Conservation (phyloP, 2,888 invertebrate species). For the Ceriagrion tenellum region DNA sequence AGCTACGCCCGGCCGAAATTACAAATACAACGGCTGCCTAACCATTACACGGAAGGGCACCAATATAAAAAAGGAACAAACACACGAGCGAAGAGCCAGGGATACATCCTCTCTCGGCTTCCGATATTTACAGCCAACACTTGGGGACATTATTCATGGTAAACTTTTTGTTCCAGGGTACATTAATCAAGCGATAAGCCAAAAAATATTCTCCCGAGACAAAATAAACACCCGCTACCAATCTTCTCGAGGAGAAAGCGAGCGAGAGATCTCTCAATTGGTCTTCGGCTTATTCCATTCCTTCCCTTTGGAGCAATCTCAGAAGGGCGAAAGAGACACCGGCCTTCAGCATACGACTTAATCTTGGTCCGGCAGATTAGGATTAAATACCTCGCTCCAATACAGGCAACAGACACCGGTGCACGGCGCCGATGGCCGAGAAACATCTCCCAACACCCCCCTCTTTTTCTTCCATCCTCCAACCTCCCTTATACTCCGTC, state of each 20-base stretch:
- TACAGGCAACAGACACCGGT: slow-evolving; percentile 66
- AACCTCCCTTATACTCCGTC: not conserved
- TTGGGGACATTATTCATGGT: slow-evolving; percentile 46
- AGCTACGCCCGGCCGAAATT: slow-evolving; percentile 26
- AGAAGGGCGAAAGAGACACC: slow-evolving; percentile 52
- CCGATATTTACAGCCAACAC: slow-evolving; percentile 20
- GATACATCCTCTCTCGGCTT: slow-evolving; percentile 12
- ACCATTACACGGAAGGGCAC: slow-evolving; percentile 29
- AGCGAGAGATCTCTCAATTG: slow-evolving; percentile 65
- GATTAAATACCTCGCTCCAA: slow-evolving; percentile 64
- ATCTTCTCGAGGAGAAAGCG: slow-evolving; percentile 4
- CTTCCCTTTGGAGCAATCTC: slow-evolving; percentile 55
- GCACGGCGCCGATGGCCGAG: slow-evolving; percentile 65
- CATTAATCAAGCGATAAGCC: slow-evolving; percentile 59
- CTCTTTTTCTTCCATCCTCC: not conserved
- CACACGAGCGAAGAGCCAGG: not conserved
- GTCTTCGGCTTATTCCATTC: slow-evolving; percentile 50
- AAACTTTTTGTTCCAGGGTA: slow-evolving; percentile 33
- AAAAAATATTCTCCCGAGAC: slow-evolving; percentile 1
- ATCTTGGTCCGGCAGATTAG: slow-evolving; percentile 64
- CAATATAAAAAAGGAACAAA: slow-evolving; percentile 16
- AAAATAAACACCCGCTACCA: slow-evolving; percentile 20
- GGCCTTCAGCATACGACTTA: slow-evolving; percentile 64
- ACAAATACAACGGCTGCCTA: slow-evolving; percentile 29
- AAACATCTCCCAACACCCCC: not conserved